Evolutionary conservation across 2,888 invertebrate species (phyloP).

Genomic region (Selenia dentaria): DNA sequence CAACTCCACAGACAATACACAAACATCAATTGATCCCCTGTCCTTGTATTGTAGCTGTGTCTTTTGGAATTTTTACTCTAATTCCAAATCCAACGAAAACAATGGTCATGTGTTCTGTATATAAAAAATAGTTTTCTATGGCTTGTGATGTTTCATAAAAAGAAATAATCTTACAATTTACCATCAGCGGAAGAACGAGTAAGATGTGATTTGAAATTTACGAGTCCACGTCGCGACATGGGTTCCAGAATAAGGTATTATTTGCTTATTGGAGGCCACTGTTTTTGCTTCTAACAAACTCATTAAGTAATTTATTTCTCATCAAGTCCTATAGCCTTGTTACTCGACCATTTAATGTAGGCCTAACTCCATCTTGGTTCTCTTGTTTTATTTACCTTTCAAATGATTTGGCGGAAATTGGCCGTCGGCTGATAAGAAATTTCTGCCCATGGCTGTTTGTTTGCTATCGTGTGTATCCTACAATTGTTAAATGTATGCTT

Average conservation of each 20-base stretch:
- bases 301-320: too few species aligned
- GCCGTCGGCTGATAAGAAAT: slow-evolving; percentile 1
- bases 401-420: slow-evolving; percentile 6
- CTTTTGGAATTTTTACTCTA: too few species aligned
- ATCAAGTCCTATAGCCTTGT: slow-evolving; percentile 16
- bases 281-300: background rate
- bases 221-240: slow-evolving; percentile 74
- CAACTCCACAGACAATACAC: too few species aligned
- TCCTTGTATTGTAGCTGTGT: too few species aligned
- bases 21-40: too few species aligned
- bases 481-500: slow-evolving; percentile 1
- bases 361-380: slow-evolving; percentile 17
- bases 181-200: slow-evolving; percentile 40
- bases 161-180: slow-evolving; percentile 43
- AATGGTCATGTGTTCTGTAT: slow-evolving; percentile 48
- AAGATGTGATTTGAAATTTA: slow-evolving; percentile 66
- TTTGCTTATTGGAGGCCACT: slow-evolving; percentile 15
- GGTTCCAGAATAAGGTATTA: slow-evolving; percentile 77
- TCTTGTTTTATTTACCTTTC: slow-evolving; percentile 19
- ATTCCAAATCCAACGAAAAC: too few species aligned
- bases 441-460: slow-evolving; percentile 1
- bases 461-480: slow-evolving; percentile 9
- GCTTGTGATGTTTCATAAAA: slow-evolving; percentile 66
- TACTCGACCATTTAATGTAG: slow-evolving; percentile 2
- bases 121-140: slow-evolving; percentile 58